phyloP scores from a whole-genome alignment of 1,140 invertebrate genomes.

The Zelostemma sp. region DNA sequence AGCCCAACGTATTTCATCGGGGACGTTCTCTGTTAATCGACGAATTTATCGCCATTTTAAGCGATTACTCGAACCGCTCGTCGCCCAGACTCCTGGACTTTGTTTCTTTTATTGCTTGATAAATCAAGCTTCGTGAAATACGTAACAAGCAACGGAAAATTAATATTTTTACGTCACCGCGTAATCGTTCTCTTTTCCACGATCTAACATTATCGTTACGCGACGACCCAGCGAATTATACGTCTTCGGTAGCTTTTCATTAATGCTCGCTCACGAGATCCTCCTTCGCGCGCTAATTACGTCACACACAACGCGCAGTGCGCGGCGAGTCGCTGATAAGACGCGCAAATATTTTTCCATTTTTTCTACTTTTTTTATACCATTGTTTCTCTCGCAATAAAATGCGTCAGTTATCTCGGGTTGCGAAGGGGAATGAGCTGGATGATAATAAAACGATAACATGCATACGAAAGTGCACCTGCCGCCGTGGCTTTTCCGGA shows the following conservation, averaged over 20 bases:
- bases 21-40: conserved; percentile 40
- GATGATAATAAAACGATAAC: conserved; percentile 16
- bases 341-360: too few species aligned
- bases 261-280: conserved; percentile 31
- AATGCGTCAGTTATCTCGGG: too few species aligned
- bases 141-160: too few species aligned
- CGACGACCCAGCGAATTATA: conserved; percentile 39
- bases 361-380: too few species aligned
- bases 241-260: conserved; percentile 43
- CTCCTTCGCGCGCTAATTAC: conserved; percentile 53
- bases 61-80: conserved; percentile 26
- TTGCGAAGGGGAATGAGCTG: too few species aligned
- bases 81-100: too few species aligned
- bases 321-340: too few species aligned
- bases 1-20: conserved; percentile 41
- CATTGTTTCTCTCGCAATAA: too few species aligned
- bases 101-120: too few species aligned
- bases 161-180: too few species aligned
- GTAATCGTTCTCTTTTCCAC: neutral
- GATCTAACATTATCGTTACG: conserved; percentile 17
- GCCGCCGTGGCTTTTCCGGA: conserved; percentile 12
- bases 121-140: too few species aligned
- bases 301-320: too few species aligned
- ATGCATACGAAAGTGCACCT: conserved; percentile 35
- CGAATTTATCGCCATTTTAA: conserved; percentile 44